Evolutionary conservation across 2,113 vertebrate genomes (phyloP), one percentile per base, ranked within the genome.

Genomic region (Dinomys branickii): DNA sequence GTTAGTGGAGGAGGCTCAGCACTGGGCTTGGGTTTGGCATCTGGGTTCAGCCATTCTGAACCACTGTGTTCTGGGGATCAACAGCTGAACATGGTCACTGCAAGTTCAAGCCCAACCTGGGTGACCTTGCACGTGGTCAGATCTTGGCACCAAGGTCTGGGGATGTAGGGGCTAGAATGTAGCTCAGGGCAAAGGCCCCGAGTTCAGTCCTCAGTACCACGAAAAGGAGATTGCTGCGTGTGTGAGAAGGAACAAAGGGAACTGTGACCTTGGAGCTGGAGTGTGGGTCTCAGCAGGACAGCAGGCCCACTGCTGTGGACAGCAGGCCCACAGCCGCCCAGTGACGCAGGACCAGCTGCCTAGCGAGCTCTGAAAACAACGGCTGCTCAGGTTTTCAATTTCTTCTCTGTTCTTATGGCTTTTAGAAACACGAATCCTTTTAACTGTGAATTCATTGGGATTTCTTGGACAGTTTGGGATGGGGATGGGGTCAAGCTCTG

Each of bases 251-350:
- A 65, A 54, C 38, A 35, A 35, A 41, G 52, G 65, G 82, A 38
- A 26, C 47, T 2, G 1, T 50, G 75, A 73, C 73, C 17, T 87
- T 33, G 38, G 54, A 63, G 56, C 58, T 52, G 58, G 38, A n/a
- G 19, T 35, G 7, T 33, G 78, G 67, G 52, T 41, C 5, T 30
- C 3, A 35, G 11, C 19, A 0, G 30, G n/a, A 1, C 7, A n/a
- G n/a, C 17, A 26, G 35, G n/a, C n/a, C n/a, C 7, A 7, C n/a
- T 24, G 26, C 58, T 2, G 13, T 22, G 16, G 38, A 38, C 2
- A 11, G 41, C 16, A 35, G 56, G 44, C 14, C 90, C 30, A 16
- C 10, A 1, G 7, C 41, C 22, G 3, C 61, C 91, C 16, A 26
- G 26, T 71, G 9, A 58, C 1, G 19, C 30, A 30, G 81, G 44